These are phyloP conservation scores for Drosophila borealis DNA, from an alignment of 2,888 invertebrate genomes.

Conservation along the genomic window DNA sequence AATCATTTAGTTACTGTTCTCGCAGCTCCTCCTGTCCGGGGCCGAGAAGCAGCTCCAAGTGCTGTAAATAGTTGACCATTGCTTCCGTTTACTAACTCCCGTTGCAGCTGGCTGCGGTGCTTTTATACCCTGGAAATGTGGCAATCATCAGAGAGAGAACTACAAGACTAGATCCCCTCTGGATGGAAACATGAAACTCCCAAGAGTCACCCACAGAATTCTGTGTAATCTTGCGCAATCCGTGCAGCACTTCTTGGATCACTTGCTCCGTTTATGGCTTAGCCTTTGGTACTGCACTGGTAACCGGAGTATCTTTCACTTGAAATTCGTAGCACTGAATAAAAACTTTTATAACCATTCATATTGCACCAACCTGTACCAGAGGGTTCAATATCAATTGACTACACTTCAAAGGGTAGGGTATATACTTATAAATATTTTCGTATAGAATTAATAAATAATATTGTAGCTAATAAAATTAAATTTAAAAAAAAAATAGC, in stretches of 20 bases:
- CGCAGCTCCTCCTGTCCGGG: constrained; percentile 11
- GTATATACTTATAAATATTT: background rate
- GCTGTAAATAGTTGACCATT: constrained; percentile 44
- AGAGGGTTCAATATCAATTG: constrained; percentile 29
- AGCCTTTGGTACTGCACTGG: constrained; percentile 32
- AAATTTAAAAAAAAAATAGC: too few species aligned
- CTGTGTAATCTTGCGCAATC: constrained; percentile 51
- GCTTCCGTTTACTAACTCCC: constrained; percentile 73
- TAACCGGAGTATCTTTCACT: constrained; percentile 67
- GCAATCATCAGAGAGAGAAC: constrained; percentile 17
- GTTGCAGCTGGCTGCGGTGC: constrained; percentile 29
- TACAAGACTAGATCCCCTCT: background rate
- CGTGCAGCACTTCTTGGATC: constrained; percentile 8
- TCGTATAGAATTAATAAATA: too few species aligned
- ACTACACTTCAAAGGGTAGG: background rate
- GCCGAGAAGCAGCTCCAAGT: constrained; percentile 17
- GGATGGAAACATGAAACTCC: constrained; percentile 29
- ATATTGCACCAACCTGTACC: constrained; percentile 42
- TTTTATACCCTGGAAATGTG: constrained; percentile 63
- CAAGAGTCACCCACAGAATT: constrained; percentile 56
- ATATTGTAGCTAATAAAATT: too few species aligned
- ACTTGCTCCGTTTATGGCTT: constrained; percentile 9
- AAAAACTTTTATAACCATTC: constrained; percentile 48
- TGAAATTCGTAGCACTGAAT: constrained; percentile 66
- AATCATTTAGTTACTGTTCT: constrained; percentile 38